A percentile compares a stretch with the other conserved stretches of the same genome.
Conservation (phyloP, 2,888 invertebrate genomes). For the Idaea dimidiata region DNA sequence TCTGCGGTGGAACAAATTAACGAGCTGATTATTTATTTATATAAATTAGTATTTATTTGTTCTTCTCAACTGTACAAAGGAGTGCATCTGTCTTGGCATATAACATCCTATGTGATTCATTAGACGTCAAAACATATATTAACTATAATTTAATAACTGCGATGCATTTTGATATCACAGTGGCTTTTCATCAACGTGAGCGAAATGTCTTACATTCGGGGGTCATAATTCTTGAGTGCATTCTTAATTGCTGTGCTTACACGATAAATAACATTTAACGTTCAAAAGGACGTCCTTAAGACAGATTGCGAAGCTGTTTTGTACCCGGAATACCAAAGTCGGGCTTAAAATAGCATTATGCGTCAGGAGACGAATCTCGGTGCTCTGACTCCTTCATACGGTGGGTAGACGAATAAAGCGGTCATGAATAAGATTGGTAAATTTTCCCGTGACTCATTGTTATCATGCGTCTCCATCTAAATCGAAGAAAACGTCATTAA, state of each 20-base stretch:
- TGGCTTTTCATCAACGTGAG: slow-evolving; percentile 15
- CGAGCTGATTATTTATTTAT: too few relatives aligned
- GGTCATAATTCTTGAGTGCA: slow-evolving; percentile 24
- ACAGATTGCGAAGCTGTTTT: slow-evolving; percentile 37
- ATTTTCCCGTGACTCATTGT: slow-evolving; percentile 51
- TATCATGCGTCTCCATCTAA: not conserved
- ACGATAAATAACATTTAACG: slow-evolving; percentile 33
- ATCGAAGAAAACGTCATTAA: not conserved
- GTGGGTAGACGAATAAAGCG: slow-evolving; percentile 57
- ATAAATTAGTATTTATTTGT: not conserved
- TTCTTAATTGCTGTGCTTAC: slow-evolving; percentile 22
- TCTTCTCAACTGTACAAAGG: slow-evolving; percentile 19
- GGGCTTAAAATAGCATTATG: slow-evolving; percentile 61
- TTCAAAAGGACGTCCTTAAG: slow-evolving; percentile 34
- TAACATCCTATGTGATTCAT: slow-evolving; percentile 57
- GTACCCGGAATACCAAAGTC: slow-evolving; percentile 35
- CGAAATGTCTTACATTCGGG: slow-evolving; percentile 20
- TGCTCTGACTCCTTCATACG: slow-evolving; percentile 58
- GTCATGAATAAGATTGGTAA: slow-evolving; percentile 70
- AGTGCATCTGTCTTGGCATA: slow-evolving; percentile 68
- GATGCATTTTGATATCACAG: slow-evolving; percentile 1
- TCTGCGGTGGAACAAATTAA: too few relatives aligned
- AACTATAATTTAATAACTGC: slow-evolving; percentile 5
- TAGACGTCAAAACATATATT: slow-evolving; percentile 32
- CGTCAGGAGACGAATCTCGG: slow-evolving; percentile 61